phyloP scores from a whole-genome alignment of 2,797 vertebrate species.

The Hippocampus kuda region DNA sequence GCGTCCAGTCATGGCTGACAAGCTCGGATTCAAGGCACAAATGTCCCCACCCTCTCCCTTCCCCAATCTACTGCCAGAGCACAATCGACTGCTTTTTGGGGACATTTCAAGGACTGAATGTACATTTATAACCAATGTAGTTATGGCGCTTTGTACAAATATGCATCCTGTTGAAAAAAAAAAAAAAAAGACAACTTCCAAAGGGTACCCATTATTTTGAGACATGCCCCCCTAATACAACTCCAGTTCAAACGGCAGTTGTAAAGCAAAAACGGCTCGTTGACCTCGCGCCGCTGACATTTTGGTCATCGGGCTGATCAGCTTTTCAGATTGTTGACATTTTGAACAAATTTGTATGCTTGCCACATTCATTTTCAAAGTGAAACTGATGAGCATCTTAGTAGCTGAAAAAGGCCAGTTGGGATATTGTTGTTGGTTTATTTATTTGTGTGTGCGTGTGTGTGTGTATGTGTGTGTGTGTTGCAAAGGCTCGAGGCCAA shows the following conservation, averaged over 20 bases:
- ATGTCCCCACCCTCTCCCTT: background rate
- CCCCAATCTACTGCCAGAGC: background rate
- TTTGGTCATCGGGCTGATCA: background rate
- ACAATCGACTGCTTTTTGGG: background rate
- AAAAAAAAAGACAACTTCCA: background rate
- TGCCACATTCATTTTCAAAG: background rate
- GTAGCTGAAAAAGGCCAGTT: background rate
- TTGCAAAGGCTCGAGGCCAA: conserved; percentile 16
- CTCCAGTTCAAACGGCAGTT: background rate
- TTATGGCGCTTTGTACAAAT: too few relatives aligned
- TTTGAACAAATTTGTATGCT: background rate
- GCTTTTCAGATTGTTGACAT: background rate
- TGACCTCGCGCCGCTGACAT: background rate
- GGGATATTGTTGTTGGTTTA: background rate
- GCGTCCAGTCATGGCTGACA: background rate
- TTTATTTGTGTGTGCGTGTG: conserved; percentile 1
- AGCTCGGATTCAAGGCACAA: background rate
- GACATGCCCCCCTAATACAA: background rate
- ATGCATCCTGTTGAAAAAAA: too few relatives aligned
- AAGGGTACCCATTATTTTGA: background rate
- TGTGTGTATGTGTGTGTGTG: background rate
- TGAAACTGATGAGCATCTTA: background rate
- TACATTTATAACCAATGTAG: too few relatives aligned
- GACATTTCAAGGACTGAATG: background rate
- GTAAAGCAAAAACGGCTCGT: background rate